Conservation (phyloP, 1,140 invertebrate genomes). For the Tetramorium parvispinum region DNA sequence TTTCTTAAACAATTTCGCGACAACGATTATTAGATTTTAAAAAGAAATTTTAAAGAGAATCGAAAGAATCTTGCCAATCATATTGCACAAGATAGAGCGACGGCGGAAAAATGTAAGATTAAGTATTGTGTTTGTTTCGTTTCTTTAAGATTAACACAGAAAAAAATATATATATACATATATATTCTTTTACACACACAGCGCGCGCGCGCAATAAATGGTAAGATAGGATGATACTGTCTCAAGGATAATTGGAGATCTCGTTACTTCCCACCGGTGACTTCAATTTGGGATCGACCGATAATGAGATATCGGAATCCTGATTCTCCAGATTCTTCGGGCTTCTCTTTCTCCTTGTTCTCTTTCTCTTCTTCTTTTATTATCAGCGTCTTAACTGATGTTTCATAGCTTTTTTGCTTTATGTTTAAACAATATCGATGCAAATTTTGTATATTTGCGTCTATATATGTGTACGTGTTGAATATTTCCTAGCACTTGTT, state of each 20-base stretch:
- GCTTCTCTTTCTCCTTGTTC: not conserved
- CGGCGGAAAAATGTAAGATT: slow-evolving; percentile 13
- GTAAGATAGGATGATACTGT: slow-evolving; percentile 64
- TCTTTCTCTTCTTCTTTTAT: slow-evolving; percentile 36
- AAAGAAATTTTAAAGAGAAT: not conserved
- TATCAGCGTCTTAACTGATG: slow-evolving; percentile 29
- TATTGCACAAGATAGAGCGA: not conserved
- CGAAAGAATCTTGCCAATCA: not conserved
- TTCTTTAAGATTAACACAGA: not conserved
- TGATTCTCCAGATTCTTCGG: slow-evolving; percentile 9
- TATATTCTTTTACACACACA: not conserved
- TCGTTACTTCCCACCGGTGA: slow-evolving; percentile 75
- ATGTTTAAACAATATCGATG: not conserved
- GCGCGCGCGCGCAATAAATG: not conserved
- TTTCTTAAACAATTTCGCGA: not conserved
- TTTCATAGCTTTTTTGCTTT: slow-evolving; percentile 22
- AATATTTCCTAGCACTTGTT: slow-evolving; percentile 29
- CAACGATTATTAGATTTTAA: not conserved
- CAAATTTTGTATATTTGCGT: not conserved
- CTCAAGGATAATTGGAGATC: slow-evolving; percentile 78
- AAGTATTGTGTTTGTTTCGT: slow-evolving; percentile 18
- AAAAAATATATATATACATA: not conserved
- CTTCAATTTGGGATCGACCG: slow-evolving; percentile 75
- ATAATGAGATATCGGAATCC: slow-evolving; percentile 78
- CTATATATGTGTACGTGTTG: not conserved